These are phyloP conservation scores for Onchidella celtica DNA, from an alignment of 2,888 invertebrate genomes.

Conservation along the genomic window DNA sequence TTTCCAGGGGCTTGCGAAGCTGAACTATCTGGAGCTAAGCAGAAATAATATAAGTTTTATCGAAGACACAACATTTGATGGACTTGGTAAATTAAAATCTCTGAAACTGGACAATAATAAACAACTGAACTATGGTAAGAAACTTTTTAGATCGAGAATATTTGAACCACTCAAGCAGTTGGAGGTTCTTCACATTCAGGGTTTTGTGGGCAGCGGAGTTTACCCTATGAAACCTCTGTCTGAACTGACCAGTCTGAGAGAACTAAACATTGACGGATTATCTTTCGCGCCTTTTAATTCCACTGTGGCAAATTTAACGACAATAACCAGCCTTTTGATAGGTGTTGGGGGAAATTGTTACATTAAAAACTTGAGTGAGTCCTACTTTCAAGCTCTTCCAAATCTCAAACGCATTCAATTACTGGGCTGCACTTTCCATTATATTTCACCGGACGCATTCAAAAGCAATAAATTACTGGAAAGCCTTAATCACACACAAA, in stretches of 20 bases:
- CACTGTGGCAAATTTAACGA: not conserved
- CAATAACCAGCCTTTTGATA: no score
- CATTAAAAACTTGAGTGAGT: not conserved
- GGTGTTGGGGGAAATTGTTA: not conserved
- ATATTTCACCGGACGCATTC: constrained; percentile 2
- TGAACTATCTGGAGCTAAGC: not conserved
- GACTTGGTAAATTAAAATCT: not conserved
- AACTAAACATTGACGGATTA: constrained; percentile 3
- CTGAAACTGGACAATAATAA: constrained; percentile 2
- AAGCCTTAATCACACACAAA: not conserved
- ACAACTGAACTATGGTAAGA: not conserved
- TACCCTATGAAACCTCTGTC: not conserved
- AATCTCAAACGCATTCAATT: not conserved
- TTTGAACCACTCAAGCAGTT: constrained; percentile 21
- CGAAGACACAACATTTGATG: not conserved
- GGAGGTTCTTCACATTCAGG: constrained; percentile 7
- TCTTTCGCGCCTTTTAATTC: not conserved
- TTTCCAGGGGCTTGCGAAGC: not conserved
- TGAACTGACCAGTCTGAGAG: constrained; percentile 5
- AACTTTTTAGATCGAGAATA: not conserved
- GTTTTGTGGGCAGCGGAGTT: not conserved
- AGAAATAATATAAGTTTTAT: not conserved
- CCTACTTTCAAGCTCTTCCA: constrained; percentile 2
- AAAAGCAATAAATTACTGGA: not conserved
- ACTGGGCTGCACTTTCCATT: not conserved